Base-by-base conservation (phyloP, 2,113 vertebrate species). In the Hippocampus abdominalis region DNA sequence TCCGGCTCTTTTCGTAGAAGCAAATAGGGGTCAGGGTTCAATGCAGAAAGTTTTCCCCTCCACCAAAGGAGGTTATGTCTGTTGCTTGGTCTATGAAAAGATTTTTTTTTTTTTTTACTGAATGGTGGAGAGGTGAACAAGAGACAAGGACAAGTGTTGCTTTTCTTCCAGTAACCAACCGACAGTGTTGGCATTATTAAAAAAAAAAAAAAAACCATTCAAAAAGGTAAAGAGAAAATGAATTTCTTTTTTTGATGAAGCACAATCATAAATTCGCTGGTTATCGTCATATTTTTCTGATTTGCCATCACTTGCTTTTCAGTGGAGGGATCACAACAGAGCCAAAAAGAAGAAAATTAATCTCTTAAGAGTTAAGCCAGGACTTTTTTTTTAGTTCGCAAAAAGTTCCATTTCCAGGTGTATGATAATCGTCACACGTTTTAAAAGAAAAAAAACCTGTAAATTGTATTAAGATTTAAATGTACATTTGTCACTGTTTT, bases 1-100 rank as follows among this genome's bases (percentile, higher is more conserved):
- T 69, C 80, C 69, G 76, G 81, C 67, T 63, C 60, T 81, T 83
- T 69, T 39, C 66, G 23, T 66, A 39, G 27, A 68, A 32, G n/a
- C 53, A 62, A 56, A 42, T 44, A 6, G 61, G 21, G 42, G 36
- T 64, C 67, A 68, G 74, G 68, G 51, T 70, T 77, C 21, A 18
- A 78, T 79, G 69, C 39, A 40, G 27, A 66, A 64, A 15, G 11
- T 64, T 46, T 16, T 64, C 23, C 23, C 39, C 21, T 64, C 61
- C 2, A 42, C 39, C 40, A 16, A 27, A 42, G 63, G 27, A 15
- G 63, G 40, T 46, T 64, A 16, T 46, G 63, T 64, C 27, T 25
- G 23, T 27, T 46, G 23, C 63, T 64, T 25, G 40, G 21, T n/a
- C 11, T 63, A 23, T n/a, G 3, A 16, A 44, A 64, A 23, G 12